These are phyloP conservation scores for Tokudaia muenninki DNA, from an alignment of 2,797 vertebrate genomes.

Conservation along the genomic window DNA sequence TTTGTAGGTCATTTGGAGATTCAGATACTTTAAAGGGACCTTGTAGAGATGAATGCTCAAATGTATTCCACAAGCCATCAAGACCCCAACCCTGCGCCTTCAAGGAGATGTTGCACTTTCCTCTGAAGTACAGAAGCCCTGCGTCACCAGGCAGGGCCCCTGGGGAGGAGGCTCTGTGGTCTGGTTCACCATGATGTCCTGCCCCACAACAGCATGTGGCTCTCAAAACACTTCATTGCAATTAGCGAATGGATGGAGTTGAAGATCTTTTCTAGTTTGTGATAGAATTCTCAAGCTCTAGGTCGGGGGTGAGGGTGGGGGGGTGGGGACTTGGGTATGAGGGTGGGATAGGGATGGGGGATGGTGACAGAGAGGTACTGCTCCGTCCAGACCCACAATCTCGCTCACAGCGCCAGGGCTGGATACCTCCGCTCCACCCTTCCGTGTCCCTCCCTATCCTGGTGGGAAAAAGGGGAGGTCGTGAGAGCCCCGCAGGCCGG, in stretches of 20 bases:
- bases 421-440: not conserved
- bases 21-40: not conserved
- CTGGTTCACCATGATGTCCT: not conserved
- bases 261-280: not conserved
- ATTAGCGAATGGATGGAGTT: not conserved
- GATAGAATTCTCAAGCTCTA: not conserved
- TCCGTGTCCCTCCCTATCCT: not conserved
- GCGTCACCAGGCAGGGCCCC: not conserved
- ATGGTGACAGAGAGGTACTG: not conserved
- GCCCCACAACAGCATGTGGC: not conserved
- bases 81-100: accelerated
- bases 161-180: not conserved
- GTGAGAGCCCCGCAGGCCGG: accelerated
- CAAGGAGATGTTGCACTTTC: not conserved
- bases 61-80: not conserved
- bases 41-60: not conserved
- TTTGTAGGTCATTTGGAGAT: not conserved
- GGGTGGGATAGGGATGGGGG: not conserved
- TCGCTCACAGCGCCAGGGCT: not conserved
- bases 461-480: not conserved
- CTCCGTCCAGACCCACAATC: not conserved
- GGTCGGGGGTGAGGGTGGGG: not conserved
- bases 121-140: not conserved
- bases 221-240: not conserved
- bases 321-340: not conserved